These are phyloP conservation scores for Rhipidura dahli DNA, from an alignment of 2,113 vertebrate species.

Conservation along the genomic window DNA sequence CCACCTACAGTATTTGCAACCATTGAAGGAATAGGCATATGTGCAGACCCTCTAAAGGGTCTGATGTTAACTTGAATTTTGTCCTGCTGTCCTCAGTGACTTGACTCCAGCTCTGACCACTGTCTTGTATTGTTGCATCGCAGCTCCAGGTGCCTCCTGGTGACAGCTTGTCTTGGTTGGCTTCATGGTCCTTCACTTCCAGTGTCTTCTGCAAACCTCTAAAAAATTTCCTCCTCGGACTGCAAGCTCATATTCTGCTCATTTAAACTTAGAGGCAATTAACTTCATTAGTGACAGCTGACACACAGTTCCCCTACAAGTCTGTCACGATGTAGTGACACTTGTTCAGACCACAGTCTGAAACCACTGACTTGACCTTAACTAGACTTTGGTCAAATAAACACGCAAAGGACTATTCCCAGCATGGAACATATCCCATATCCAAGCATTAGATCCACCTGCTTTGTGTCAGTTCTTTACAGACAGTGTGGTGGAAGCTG, in stretches of 20 bases:
- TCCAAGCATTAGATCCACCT: background rate
- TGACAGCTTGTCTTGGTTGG: background rate
- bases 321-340: background rate
- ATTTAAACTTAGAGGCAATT: background rate
- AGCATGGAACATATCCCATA: background rate
- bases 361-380: background rate
- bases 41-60: background rate
- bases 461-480: background rate
- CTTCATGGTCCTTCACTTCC: background rate
- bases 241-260: background rate
- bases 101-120: background rate
- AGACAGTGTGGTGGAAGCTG: background rate
- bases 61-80: background rate
- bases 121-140: rapidly evolving
- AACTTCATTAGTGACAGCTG: background rate
- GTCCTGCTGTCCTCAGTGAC: background rate
- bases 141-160: background rate
- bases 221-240: background rate
- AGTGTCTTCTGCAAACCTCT: background rate
- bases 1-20: background rate
- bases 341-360: background rate
- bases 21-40: background rate
- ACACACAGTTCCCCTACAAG: background rate
- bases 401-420: background rate
- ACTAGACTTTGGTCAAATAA: background rate